Base-by-base conservation (phyloP, 2,888 invertebrate genomes). In the Spatulosminthurus flaviceps region DNA sequence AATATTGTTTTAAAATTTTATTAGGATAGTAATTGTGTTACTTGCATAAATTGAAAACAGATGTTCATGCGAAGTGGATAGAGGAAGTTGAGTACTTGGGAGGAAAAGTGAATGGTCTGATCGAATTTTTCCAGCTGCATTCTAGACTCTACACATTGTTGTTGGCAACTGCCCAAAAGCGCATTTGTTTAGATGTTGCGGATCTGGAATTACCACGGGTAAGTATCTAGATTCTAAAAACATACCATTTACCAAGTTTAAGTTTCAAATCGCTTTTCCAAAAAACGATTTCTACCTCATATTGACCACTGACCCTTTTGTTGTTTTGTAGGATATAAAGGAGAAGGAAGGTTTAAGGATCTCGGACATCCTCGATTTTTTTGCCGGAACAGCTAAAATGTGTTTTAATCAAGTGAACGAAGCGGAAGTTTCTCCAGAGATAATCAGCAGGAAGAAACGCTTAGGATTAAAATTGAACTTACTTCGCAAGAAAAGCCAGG, bases 61-160 rank as follows among this genome's bases (percentile, higher is more conserved):
- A 75, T 22, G 75, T 75, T 61, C 21, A 22, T 22, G 24, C 0
- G 2, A 28, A 42, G 2, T 69, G 69, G 42, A 2, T 51, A 16
- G n/a, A 51, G 16, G 51, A 13, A 16, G 51, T 51, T 5, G 16
- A 2, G 19, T 4, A 5, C n/a, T 19, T 76, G 66, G 76, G 67
- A 51, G 5, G 19, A 0, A 76, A 76, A 26, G 67, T 66, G 11
- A 19, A 21, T 1, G 24, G 1, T n/a, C 21, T 76, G 0, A 41
- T 41, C 5, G 69, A 43, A 16, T 76, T 43, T 28, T 42, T 76
- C n/a, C n/a, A 22, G 0, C 1, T 16, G 21, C 24, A 76, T 51
- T 69, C 67, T 1, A 22, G 76, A 21, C 42, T 76, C 9, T 76
- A 66, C 66, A 43, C 28, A n/a, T 19, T 76, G 41, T 24, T 76